A percentile compares a stretch with the other conserved stretches of the same genome.
These are phyloP conservation scores for Micromys minutus DNA, from an alignment of 2,113 vertebrate species.

Conservation along the genomic window DNA sequence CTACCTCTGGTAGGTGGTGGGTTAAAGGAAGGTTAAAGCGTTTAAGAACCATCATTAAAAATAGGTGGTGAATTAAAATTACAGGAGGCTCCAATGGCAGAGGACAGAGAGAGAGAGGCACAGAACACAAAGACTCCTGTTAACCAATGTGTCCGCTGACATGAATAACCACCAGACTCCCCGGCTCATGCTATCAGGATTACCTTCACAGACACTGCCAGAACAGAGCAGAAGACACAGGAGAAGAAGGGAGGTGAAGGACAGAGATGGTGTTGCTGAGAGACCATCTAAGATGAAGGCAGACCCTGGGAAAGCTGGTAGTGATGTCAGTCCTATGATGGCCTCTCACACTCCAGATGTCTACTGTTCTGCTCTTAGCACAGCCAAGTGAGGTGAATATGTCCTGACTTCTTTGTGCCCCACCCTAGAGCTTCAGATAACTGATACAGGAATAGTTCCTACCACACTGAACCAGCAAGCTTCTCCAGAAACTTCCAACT, in stretches of 20 bases:
- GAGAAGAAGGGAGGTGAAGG: neutral
- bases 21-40: too few species aligned
- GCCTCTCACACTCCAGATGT: neutral
- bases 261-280: too few species aligned
- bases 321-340: neutral
- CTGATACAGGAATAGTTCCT: neutral
- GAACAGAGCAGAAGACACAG: rapidly evolving
- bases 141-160: neutral
- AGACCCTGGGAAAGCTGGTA: neutral
- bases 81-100: neutral
- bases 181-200: too few species aligned
- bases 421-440: too few species aligned
- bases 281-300: neutral
- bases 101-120: neutral
- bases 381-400: neutral
- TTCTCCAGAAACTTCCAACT: neutral
- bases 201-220: neutral
- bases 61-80: too few species aligned
- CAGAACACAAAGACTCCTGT: rapidly evolving
- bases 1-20: too few species aligned
- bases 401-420: too few species aligned
- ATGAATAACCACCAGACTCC: rapidly evolving
- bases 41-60: too few species aligned
- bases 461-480: neutral
- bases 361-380: neutral